Percentiles rank a stretch among this genome's conserved stretches.
phyloP scores from a whole-genome alignment of 2,113 vertebrate species.

The Phalacrocorax brasilianus region DNA sequence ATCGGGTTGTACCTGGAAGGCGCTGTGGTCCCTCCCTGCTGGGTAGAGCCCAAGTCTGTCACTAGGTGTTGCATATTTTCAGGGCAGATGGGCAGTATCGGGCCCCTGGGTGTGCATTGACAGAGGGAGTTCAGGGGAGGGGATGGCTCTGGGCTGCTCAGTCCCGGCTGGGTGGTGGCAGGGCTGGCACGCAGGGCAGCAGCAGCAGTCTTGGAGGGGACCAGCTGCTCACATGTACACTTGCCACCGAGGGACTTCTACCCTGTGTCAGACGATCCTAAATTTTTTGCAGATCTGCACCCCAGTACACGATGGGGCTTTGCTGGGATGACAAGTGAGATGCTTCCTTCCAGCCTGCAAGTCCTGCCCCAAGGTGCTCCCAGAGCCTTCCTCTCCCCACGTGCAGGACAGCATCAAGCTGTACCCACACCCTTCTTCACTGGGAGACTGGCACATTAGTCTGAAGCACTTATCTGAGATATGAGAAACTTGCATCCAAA shows the following conservation, averaged over 20 bases:
- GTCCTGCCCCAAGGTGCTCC: rapidly evolving
- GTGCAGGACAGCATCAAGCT: rapidly evolving
- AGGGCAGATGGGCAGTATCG: neutral
- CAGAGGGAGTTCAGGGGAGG: rapidly evolving
- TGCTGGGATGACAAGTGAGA: rapidly evolving
- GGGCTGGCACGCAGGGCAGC: rapidly evolving
- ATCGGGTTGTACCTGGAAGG: neutral
- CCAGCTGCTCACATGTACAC: neutral
- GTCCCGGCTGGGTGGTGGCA: neutral
- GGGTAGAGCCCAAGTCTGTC: neutral
- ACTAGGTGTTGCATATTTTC: neutral
- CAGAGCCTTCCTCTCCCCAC: neutral
- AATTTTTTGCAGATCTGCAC: neutral
- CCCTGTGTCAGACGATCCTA: neutral
- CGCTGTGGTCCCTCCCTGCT: neutral
- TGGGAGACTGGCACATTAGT: neutral
- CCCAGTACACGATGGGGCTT: rapidly evolving
- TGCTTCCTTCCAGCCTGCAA: neutral
- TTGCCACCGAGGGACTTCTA: rapidly evolving
- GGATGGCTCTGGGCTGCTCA: neutral
- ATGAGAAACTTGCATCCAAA: neutral
- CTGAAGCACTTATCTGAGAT: neutral
- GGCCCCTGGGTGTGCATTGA: rapidly evolving
- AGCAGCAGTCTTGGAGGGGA: neutral
- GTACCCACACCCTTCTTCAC: neutral